Base-by-base conservation (phyloP, 2,113 vertebrate species). In the Redunca redunca region DNA sequence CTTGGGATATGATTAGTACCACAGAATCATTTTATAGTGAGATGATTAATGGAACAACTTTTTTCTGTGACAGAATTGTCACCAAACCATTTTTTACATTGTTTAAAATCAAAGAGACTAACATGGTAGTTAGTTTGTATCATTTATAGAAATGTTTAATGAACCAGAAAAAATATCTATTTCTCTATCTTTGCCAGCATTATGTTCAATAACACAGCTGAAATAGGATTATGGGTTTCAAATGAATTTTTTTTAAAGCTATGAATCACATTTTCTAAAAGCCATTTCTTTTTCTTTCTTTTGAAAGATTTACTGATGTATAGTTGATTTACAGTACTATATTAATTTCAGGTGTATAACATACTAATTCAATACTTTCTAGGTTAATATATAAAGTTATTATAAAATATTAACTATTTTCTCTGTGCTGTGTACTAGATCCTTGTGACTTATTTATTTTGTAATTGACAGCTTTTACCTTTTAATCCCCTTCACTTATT, bases 11-110 rank as follows among this genome's bases (percentile, higher is more conserved):
- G 30, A 71, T 94, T 95, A 92, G 40, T 28, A 85, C 28, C 19
- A 17, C 50, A 74, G 92, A 60, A 90, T 90, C 23, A 50, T 96
- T 93, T 89, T 94, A 77, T 86, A 55, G 43, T 94, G 77, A 83
- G 21, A 36, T 80, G 36, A 17, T 80, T 88, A 52, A 60, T 86
- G 28, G 23, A 89, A 82, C 67, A 88, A 64, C 33, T 82, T 57
- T 67, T 10, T 87, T 91, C 46, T 92, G 53, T 82, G 48, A 62
- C 43, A 87, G 26, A 89, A 62, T 17, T 64, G 28, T 74, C 58
- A 87, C 48, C 8, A 36, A 90, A 43, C 2, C 12, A 86, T 57
- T 94, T 74, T 81, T 36, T 62, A 43, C 11, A 81, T 81, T 74
- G 46, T 87, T 95, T 83, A 60, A 89, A 95, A 91, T 52, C 81